Evolutionary conservation across 2,888 invertebrate species (phyloP).

Genomic region (Acronicta leporina): DNA sequence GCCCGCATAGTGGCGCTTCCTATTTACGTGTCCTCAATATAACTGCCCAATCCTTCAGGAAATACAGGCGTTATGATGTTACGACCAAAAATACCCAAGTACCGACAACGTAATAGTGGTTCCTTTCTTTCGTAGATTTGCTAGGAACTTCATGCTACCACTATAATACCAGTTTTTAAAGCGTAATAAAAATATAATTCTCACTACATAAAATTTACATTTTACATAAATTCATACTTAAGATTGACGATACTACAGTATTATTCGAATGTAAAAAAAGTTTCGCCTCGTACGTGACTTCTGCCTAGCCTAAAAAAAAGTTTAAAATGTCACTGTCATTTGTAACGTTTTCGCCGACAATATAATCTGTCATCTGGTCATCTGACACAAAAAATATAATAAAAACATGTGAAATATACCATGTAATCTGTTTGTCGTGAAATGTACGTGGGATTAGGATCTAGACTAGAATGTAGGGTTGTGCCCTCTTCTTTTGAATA

Average conservation of each 20-base stretch:
- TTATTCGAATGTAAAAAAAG: constrained; percentile 18
- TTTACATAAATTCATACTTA: constrained; percentile 38
- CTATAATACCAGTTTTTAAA: constrained; percentile 5
- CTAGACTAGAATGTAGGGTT: constrained; percentile 33
- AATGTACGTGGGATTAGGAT: constrained; percentile 34
- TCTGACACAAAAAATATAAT: constrained; percentile 41
- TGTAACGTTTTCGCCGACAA: constrained; percentile 33
- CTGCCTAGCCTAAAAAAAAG: constrained; percentile 36
- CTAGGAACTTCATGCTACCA: too few relatives aligned
- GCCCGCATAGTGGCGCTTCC: too few relatives aligned
- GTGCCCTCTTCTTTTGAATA: background rate
- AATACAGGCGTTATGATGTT: too few relatives aligned
- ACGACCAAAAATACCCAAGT: too few relatives aligned
- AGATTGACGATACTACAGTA: constrained; percentile 35
- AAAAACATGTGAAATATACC: constrained; percentile 40
- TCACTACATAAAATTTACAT: constrained; percentile 34
- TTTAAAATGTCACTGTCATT: constrained; percentile 31
- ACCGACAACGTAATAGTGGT: too few relatives aligned
- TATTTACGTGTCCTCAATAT: too few relatives aligned
- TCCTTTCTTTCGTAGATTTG: too few relatives aligned
- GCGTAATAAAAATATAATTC: constrained; percentile 36
- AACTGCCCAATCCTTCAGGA: too few relatives aligned
- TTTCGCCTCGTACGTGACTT: constrained; percentile 36
- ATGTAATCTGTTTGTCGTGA: constrained; percentile 37
- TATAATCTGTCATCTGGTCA: constrained; percentile 48